Base-by-base conservation (phyloP, 1,140 invertebrate genomes). In the Lordiphosa clarofinis region DNA sequence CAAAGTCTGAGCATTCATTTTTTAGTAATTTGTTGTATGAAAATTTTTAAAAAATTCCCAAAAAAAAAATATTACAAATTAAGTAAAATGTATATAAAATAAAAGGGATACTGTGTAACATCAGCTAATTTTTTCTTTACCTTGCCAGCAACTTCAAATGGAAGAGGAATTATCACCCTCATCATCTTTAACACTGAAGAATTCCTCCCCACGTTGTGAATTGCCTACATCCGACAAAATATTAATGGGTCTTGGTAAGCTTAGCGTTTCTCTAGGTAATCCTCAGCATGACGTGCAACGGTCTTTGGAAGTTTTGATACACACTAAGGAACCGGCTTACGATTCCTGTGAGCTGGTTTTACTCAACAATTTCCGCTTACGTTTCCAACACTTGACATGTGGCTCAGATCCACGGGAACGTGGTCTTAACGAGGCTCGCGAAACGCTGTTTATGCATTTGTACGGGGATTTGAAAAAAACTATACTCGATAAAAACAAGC, bases 371-470 rank as follows among this genome's bases (percentile, higher is more conserved):
- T 63, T 73, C 1, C 57, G 39, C 3, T 4, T 39, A 8, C 33
- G 12, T 4, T 73, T 63, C 3, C 24, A 44, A 8, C 6, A 40
- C 6, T 10, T 40, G n/a, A 11, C 35, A 0, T 10, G 12, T 1
- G 3, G 3, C 1, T 12, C 11, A 3, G 38, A 57, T 44, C 5
- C 10, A 1, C 12, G 44, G 7, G 31, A 48, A 0, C 13, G 5
- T 1, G 4, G 5, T 6, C 11, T 62, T 2, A 28, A 37, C 7
- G 38, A 63, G 4, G 9, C 35, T 1, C 40, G 61, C 2, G 10
- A 35, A 2, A 42, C 53, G 11, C 21, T 74, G 1, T 64, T 82
- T 10, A 24, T 61, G 6, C 50, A 58, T 36, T 40, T 82, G 0
- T 68, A 68, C 24, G 38, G 57, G 9, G 28, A 63, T 12, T 15